Conservation (phyloP, 1,140 invertebrate genomes). For the Sipha flava region DNA sequence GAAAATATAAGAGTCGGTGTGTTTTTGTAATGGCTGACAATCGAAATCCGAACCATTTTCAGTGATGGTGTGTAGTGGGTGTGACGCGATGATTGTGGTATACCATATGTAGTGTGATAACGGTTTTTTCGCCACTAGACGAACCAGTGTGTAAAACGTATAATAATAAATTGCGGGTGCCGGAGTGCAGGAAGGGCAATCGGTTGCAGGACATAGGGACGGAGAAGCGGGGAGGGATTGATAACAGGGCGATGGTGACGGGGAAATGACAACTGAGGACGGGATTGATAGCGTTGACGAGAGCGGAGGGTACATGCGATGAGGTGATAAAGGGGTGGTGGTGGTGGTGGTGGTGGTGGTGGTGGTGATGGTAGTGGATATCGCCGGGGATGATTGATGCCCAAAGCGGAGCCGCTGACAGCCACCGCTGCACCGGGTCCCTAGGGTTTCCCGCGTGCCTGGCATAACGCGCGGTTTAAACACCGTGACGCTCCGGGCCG, state of each 20-base stretch:
- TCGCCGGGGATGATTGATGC: slow-evolving; percentile 11
- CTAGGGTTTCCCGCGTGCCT: not conserved
- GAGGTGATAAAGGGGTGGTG: not conserved
- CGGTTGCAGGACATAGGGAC: too few species aligned
- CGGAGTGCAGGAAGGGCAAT: too few species aligned
- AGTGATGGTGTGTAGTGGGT: too few species aligned
- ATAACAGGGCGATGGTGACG: not conserved
- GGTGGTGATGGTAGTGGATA: not conserved
- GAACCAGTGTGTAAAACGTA: not conserved
- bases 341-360: too few species aligned
- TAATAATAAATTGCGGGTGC: not conserved
- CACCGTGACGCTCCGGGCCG: slow-evolving; percentile 14
- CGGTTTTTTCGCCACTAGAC: not conserved
- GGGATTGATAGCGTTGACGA: not conserved
- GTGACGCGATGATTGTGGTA: not conserved
- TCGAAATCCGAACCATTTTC: not conserved
- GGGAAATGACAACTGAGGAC: not conserved
- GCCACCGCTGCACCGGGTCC: not conserved
- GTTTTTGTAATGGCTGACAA: too few species aligned
- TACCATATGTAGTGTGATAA: not conserved
- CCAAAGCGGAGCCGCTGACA: not conserved
- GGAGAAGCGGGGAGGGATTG: too few species aligned
- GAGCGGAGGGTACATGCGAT: not conserved
- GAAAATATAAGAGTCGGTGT: too few species aligned
- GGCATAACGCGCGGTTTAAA: slow-evolving; percentile 3